Evolutionary conservation across 2,797 vertebrate genomes (phyloP).

Genomic region (Setipinna tenuifilis): DNA sequence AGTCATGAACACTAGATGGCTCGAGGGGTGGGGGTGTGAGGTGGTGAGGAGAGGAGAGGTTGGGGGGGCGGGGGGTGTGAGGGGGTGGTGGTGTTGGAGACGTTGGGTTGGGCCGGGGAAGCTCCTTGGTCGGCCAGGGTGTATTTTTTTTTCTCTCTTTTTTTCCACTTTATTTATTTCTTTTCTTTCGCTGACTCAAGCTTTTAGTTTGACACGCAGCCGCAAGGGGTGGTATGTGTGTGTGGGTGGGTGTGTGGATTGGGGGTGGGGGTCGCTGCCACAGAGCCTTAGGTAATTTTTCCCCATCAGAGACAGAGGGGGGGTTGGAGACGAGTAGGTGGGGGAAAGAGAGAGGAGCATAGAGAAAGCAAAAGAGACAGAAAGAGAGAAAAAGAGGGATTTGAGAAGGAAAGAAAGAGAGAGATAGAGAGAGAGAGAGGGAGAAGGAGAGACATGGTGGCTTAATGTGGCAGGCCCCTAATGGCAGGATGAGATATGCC

Average conservation of each 20-base stretch:
- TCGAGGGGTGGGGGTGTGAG: slow-evolving; percentile 40
- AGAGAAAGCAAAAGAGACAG: not conserved
- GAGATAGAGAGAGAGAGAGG: not conserved
- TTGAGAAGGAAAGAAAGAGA: not conserved
- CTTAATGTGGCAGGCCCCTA: slow-evolving; percentile 20
- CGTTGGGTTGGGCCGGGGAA: slow-evolving; percentile 28
- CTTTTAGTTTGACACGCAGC: slow-evolving; percentile 53
- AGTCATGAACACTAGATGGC: slow-evolving; percentile 68
- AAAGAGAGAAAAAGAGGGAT: not conserved
- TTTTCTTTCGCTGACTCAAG: slow-evolving; percentile 67
- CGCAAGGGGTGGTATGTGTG: slow-evolving; percentile 12
- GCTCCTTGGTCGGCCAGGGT: slow-evolving; percentile 48
- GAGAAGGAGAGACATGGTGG: not conserved
- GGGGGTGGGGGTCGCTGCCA: not conserved
- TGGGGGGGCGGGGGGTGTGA: not conserved
- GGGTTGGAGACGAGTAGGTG: not conserved
- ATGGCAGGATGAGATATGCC: slow-evolving; percentile 24
- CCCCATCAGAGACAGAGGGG: not conserved
- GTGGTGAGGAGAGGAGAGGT: slow-evolving; percentile 4
- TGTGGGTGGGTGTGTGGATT: not conserved
- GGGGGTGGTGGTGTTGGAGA: not conserved
- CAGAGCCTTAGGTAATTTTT: slow-evolving; percentile 18
- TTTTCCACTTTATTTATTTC: slow-evolving; percentile 9
- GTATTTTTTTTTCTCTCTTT: slow-evolving; percentile 25
- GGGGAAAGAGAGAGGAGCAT: not conserved